Percentiles rank a stretch among this genome's conserved stretches.
phyloP scores from a whole-genome alignment of 2,888 invertebrate genomes.

The Drosophila rellima region DNA sequence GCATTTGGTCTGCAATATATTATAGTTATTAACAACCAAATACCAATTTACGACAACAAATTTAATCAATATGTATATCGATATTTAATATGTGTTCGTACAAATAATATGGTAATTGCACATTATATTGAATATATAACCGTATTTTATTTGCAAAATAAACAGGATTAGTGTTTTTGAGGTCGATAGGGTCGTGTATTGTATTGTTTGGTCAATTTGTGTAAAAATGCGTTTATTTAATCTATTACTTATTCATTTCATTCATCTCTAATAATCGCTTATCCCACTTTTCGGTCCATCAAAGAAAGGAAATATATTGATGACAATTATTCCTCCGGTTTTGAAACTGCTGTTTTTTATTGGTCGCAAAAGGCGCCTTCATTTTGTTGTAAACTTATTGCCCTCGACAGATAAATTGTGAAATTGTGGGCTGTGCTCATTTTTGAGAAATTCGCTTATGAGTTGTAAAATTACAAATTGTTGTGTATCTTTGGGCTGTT shows the following conservation, averaged over 20 bases:
- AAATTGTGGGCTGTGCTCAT: slow-evolving; percentile 28
- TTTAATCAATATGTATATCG: neutral
- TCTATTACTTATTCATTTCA: slow-evolving; percentile 6
- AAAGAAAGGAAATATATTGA: neutral
- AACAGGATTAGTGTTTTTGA: neutral
- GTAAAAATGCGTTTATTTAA: neutral
- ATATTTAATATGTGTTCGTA: neutral
- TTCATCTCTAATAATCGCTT: slow-evolving; percentile 17
- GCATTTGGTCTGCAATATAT: no score
- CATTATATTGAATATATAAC: neutral
- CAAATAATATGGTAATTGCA: neutral
- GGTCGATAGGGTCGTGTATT: neutral
- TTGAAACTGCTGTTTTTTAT: neutral
- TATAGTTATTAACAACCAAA: no score
- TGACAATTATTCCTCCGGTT: neutral
- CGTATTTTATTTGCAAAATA: neutral
- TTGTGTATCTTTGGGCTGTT: slow-evolving; percentile 44
- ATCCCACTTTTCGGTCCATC: neutral
- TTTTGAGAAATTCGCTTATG: slow-evolving; percentile 62
- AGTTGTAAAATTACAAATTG: slow-evolving; percentile 61
- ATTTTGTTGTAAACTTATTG: slow-evolving; percentile 6
- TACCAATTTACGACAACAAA: neutral
- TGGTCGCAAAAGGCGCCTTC: neutral
- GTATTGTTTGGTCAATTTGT: neutral
- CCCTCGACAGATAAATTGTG: slow-evolving; percentile 11